These are phyloP conservation scores for Smittia sp. DNA, from an alignment of 2,888 invertebrate genomes.

Conservation along the genomic window DNA sequence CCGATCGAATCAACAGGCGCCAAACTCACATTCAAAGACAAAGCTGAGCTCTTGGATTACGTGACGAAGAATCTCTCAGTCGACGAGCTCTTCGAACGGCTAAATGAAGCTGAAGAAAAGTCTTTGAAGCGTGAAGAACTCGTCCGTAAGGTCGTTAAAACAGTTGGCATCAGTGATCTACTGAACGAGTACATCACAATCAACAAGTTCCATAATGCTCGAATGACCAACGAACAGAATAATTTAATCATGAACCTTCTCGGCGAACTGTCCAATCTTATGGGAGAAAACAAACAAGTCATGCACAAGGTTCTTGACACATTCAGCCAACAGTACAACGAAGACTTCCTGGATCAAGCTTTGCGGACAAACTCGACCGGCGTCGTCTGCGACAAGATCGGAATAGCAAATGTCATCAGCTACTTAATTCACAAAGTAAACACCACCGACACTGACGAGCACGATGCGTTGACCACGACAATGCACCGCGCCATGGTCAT, in stretches of 20 bases:
- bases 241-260: background rate
- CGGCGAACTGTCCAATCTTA: constrained; percentile 47
- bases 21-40: constrained; percentile 18
- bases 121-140: constrained; percentile 13
- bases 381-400: constrained; percentile 53
- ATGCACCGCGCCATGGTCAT: constrained; percentile 14
- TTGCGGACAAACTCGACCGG: constrained; percentile 52
- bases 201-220: constrained; percentile 43
- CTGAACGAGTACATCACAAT: constrained; percentile 48
- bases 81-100: constrained; percentile 16
- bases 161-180: constrained; percentile 44
- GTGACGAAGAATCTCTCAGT: constrained; percentile 7
- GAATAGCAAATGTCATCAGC: background rate
- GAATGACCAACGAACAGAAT: constrained; percentile 44
- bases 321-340: constrained; percentile 52
- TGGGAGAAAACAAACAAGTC: constrained; percentile 48
- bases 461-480: background rate
- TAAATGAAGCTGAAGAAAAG: constrained; percentile 8
- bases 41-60: constrained; percentile 29
- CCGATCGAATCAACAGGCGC: background rate
- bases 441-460: background rate
- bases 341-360: constrained; percentile 52
- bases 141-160: background rate
- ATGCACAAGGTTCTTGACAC: constrained; percentile 50
- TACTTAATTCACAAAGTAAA: constrained; percentile 36